Percentiles rank a stretch among this genome's conserved stretches.
Conservation (phyloP, 2,888 invertebrate species). For the Deroplatys truncata region DNA sequence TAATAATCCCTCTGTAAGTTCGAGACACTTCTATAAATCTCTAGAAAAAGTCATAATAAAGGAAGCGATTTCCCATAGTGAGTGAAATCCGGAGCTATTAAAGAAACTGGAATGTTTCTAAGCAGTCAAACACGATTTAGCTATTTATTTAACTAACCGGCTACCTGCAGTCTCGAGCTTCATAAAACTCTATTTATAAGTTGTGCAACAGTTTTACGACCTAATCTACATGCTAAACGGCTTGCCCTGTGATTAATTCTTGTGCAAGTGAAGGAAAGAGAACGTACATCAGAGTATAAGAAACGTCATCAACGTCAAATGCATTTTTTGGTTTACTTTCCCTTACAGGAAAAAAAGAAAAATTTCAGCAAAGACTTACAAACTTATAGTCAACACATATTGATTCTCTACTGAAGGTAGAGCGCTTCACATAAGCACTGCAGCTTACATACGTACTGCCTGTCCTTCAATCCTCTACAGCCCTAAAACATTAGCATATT, state of each 20-base stretch:
- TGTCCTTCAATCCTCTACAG: no score
- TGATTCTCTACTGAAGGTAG: no score
- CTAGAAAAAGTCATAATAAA: neutral
- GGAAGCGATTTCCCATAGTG: neutral
- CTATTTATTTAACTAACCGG: neutral
- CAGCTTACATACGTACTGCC: no score
- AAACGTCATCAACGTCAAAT: neutral
- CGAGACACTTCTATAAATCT: no score
- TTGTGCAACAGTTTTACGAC: neutral
- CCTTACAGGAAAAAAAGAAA: neutral
- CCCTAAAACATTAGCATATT: no score
- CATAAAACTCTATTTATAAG: neutral
- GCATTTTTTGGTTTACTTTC: neutral
- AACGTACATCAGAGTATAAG: neutral
- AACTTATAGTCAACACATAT: neutral
- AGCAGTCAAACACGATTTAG: neutral
- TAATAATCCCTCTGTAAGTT: no score
- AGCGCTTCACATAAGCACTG: no score
- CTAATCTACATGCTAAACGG: neutral
- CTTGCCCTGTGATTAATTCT: neutral
- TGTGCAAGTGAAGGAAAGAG: neutral
- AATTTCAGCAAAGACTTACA: neutral
- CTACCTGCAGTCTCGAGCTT: neutral
- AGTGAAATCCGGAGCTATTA: neutral
- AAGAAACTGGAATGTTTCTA: neutral